Conservation (phyloP, 2,113 vertebrate genomes). For the Haemorhous mexicanus region DNA sequence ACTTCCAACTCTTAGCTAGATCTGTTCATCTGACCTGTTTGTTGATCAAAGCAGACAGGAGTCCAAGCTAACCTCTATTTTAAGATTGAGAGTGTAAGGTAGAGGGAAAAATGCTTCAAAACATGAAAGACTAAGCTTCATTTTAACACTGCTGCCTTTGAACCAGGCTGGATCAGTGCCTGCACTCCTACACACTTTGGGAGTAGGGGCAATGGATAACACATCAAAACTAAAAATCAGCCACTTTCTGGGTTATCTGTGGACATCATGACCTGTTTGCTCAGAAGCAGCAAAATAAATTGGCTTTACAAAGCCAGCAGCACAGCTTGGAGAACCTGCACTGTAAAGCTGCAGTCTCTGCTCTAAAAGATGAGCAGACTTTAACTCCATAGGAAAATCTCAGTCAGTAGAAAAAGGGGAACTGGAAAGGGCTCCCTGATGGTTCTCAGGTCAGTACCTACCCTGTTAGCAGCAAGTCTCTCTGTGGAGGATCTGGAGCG, state of each 20-base stretch:
- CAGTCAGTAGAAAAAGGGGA: not conserved
- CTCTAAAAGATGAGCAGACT: not conserved
- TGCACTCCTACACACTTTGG: not conserved
- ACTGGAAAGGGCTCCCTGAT: not conserved
- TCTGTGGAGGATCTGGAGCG: constrained; percentile 87
- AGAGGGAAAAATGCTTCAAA: not conserved
- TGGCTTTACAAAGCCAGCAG: not conserved
- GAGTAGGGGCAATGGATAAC: not conserved
- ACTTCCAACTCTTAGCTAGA: not conserved
- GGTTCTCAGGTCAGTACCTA: constrained; percentile 57
- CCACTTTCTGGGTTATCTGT: not conserved
- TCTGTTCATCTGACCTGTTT: not conserved
- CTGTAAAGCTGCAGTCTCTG: not conserved
- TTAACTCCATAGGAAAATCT: not conserved
- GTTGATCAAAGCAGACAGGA: not conserved
- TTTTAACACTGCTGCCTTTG: not conserved
- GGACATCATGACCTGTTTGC: not conserved
- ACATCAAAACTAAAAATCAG: not conserved
- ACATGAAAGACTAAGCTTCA: not conserved
- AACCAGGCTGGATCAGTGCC: not conserved
- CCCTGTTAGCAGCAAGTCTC: constrained; percentile 96
- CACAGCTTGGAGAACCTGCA: not conserved
- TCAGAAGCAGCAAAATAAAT: not conserved
- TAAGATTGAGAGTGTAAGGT: not conserved
- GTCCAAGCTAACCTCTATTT: not conserved